Conservation (phyloP, 2,113 vertebrate species). For the Psilopsiagon aurifrons region DNA sequence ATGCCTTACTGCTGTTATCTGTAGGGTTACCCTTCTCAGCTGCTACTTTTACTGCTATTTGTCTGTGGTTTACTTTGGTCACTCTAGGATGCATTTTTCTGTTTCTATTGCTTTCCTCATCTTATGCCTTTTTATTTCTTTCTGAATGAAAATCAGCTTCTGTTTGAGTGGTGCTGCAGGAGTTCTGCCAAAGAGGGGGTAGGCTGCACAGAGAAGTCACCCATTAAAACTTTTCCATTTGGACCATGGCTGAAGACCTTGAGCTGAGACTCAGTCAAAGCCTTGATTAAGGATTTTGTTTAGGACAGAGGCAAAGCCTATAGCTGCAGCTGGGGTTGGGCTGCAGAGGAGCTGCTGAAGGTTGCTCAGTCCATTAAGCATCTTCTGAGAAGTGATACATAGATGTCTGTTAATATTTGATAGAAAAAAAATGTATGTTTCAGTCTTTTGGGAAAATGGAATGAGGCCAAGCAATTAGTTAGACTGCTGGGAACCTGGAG, state of each 20-base stretch:
- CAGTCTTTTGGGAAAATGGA: slow-evolving; percentile 33
- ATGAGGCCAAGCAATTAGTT: slow-evolving; percentile 42
- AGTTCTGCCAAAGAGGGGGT: background rate
- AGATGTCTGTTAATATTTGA: slow-evolving; percentile 5
- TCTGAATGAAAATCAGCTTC: background rate
- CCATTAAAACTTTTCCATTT: background rate
- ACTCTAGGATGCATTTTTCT: background rate
- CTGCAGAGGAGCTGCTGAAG: background rate
- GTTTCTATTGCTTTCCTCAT: background rate
- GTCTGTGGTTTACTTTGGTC: background rate
- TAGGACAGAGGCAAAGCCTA: background rate
- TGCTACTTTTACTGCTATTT: background rate
- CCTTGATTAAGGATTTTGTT: background rate
- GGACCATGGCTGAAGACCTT: background rate
- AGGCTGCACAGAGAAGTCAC: background rate
- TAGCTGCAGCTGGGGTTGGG: background rate
- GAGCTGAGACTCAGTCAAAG: background rate
- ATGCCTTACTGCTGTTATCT: background rate
- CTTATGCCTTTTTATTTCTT: background rate
- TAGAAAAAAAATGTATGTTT: background rate
- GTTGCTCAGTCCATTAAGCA: background rate
- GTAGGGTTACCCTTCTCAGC: background rate
- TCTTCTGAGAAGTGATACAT: background rate
- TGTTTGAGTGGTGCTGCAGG: background rate
- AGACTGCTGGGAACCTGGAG: slow-evolving; percentile 30